Percentiles rank a stretch among this genome's conserved stretches.
Evolutionary conservation across 2,888 invertebrate species (phyloP).

Genomic region (Epinotia bilunana): DNA sequence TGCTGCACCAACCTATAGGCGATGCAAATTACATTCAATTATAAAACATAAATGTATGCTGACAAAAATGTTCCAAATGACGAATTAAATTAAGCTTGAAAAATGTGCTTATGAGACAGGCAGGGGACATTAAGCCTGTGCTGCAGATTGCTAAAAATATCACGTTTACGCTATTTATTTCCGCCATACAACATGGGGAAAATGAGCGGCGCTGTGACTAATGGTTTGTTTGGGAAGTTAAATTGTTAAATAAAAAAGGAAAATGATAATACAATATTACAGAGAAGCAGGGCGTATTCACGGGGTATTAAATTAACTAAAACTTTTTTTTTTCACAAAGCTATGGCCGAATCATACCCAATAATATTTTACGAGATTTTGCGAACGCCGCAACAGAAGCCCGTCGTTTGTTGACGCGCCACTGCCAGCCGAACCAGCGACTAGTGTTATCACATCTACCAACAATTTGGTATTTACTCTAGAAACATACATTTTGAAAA

Average conservation of each 20-base stretch:
- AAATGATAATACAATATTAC: not conserved
- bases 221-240: not conserved
- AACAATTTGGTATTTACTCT: too few species aligned
- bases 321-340: too few species aligned
- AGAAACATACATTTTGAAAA: too few species aligned
- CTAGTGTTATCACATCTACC: too few species aligned
- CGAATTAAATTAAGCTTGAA: conserved; percentile 20
- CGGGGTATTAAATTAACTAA: too few species aligned
- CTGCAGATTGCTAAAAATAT: conserved; percentile 17
- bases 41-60: conserved; percentile 17
- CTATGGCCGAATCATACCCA: too few species aligned
- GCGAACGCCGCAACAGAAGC: too few species aligned
- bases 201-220: not conserved
- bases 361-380: too few species aligned
- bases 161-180: conserved; percentile 32
- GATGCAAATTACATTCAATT: conserved; percentile 33
- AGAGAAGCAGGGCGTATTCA: not conserved
- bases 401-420: too few species aligned
- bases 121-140: conserved; percentile 8
- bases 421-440: too few species aligned
- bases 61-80: conserved; percentile 30
- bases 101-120: not conserved
- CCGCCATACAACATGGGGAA: conserved; percentile 8
- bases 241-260: not conserved
- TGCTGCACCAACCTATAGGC: conserved; percentile 23